A percentile compares a stretch with the other conserved stretches of the same genome.
These are phyloP conservation scores for Magallana ariakensis DNA, from an alignment of 1,140 invertebrate species.

Conservation along the genomic window DNA sequence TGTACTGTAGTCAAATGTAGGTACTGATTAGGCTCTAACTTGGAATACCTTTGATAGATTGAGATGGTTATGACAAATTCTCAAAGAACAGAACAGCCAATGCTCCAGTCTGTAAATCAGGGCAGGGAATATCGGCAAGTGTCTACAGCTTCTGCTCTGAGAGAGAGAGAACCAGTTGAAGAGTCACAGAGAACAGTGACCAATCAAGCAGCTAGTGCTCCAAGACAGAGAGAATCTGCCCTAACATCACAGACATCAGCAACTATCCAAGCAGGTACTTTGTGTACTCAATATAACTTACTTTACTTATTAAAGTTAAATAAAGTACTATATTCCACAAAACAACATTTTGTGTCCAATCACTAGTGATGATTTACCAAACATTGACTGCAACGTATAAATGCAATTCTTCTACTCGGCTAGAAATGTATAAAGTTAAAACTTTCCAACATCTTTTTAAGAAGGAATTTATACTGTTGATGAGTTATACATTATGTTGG, in stretches of 20 bases:
- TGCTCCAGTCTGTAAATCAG: not conserved
- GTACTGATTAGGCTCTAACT: not conserved
- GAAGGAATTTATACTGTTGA: too few relatives aligned
- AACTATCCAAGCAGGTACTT: not conserved
- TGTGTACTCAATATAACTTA: too few relatives aligned
- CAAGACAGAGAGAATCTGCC: not conserved
- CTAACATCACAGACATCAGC: not conserved
- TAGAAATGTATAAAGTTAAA: too few relatives aligned
- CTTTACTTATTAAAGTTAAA: too few relatives aligned
- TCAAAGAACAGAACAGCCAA: not conserved
- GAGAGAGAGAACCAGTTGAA: not conserved
- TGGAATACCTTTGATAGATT: not conserved
- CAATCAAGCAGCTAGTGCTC: not conserved
- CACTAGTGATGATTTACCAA: too few relatives aligned
- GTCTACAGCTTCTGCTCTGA: not conserved
- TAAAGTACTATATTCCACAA: too few relatives aligned
- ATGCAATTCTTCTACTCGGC: too few relatives aligned
- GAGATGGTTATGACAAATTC: not conserved
- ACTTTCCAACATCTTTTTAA: too few relatives aligned
- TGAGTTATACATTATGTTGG: too few relatives aligned
- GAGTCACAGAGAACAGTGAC: not conserved
- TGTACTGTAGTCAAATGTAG: too few relatives aligned
- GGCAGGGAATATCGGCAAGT: not conserved
- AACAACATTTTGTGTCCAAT: too few relatives aligned
- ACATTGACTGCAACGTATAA: too few relatives aligned